A percentile compares a stretch with the other conserved stretches of the same genome.
phyloP scores from a whole-genome alignment of 2,797 vertebrate genomes.

The Psittacula echo region DNA sequence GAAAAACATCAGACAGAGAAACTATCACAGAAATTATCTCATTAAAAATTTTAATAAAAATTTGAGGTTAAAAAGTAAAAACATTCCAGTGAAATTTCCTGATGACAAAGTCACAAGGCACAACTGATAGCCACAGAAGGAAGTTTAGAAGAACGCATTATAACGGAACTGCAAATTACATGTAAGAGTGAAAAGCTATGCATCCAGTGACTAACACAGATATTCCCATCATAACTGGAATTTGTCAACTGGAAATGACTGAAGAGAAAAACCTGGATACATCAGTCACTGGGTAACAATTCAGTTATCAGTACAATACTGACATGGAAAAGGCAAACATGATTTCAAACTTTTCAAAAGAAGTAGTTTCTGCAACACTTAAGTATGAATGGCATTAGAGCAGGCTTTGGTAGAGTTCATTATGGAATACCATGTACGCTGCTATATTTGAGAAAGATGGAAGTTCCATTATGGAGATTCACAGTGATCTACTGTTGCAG shows the following conservation, averaged over 20 bases:
- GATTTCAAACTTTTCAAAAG: neutral
- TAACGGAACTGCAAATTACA: neutral
- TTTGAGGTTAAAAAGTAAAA: neutral
- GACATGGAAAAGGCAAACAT: neutral
- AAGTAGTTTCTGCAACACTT: neutral
- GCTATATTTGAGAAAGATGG: neutral
- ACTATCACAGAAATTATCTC: neutral
- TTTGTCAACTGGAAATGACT: neutral
- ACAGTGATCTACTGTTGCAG: fast-evolving
- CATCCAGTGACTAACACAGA: neutral
- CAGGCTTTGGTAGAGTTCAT: neutral
- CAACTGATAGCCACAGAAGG: neutral
- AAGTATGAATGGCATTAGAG: neutral
- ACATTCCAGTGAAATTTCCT: neutral
- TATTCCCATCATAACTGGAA: neutral
- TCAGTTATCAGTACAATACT: neutral
- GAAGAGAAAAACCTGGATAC: neutral
- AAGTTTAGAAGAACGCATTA: neutral
- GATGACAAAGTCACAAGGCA: neutral
- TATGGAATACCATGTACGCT: fast-evolving
- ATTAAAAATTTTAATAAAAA: neutral
- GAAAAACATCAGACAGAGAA: neutral
- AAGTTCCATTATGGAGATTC: neutral
- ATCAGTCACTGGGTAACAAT: neutral
- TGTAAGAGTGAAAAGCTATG: neutral